Evolutionary conservation across 1,140 invertebrate genomes (phyloP).

Genomic region (Hyphantria cunea): DNA sequence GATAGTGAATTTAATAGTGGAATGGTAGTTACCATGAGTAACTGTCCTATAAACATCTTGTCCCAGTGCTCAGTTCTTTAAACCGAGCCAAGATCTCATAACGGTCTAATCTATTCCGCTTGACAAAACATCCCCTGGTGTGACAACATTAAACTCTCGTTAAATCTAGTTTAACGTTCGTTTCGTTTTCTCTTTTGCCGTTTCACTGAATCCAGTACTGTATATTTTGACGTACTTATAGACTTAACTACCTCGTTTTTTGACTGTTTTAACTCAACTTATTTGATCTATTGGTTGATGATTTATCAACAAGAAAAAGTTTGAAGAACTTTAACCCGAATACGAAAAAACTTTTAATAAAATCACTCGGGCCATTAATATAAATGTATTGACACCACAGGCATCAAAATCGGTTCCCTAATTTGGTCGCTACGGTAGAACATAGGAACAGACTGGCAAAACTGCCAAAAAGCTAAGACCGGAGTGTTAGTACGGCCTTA

Average conservation of each 20-base stretch:
- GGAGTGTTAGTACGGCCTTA: neutral
- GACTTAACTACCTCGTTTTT: constrained; percentile 2
- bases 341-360: too few relatives aligned
- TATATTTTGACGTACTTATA: constrained; percentile 12
- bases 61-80: constrained; percentile 4
- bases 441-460: too few relatives aligned
- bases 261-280: too few relatives aligned
- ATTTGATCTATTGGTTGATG: constrained; percentile 17
- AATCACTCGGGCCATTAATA: too few relatives aligned
- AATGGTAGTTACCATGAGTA: too few relatives aligned
- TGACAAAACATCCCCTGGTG: constrained; percentile 17
- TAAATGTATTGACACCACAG: too few relatives aligned
- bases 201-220: constrained; percentile 16
- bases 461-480: too few relatives aligned
- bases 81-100: constrained; percentile 27
- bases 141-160: constrained; percentile 35
- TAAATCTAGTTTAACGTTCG: constrained; percentile 33
- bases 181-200: constrained; percentile 29
- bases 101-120: constrained; percentile 30
- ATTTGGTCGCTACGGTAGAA: too few relatives aligned
- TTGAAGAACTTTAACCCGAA: too few relatives aligned
- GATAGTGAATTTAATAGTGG: too few relatives aligned
- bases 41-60: too few relatives aligned
- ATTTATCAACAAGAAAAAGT: constrained; percentile 1
- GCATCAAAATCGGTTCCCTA: too few relatives aligned